These are phyloP conservation scores for Psittacula echo DNA, from an alignment of 2,797 vertebrate species.

Conservation along the genomic window DNA sequence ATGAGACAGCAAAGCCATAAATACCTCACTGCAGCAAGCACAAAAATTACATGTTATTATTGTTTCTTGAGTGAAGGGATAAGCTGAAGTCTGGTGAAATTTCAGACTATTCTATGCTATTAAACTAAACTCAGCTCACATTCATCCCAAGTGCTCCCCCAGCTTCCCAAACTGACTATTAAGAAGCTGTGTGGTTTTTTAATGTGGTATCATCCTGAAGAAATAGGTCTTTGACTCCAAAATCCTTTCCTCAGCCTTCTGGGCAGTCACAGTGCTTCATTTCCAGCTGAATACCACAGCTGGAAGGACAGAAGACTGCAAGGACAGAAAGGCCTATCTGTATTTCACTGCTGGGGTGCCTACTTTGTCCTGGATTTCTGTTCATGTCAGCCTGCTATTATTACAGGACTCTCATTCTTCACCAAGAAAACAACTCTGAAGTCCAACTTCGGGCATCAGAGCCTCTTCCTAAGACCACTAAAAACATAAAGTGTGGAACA, in stretches of 20 bases:
- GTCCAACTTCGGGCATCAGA: neutral
- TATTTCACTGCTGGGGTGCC: neutral
- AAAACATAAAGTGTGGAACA: neutral
- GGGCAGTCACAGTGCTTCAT: neutral
- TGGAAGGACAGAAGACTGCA: neutral
- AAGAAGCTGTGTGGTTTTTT: neutral
- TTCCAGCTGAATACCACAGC: neutral
- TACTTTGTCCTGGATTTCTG: neutral
- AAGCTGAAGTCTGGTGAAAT: neutral
- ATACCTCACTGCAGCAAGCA: neutral
- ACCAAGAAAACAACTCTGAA: neutral
- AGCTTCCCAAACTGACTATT: neutral
- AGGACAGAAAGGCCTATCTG: neutral
- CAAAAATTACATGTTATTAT: neutral
- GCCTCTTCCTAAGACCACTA: neutral
- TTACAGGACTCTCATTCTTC: neutral
- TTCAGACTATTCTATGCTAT: neutral
- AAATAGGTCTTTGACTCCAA: neutral
- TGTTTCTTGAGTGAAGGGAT: neutral
- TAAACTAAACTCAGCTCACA: neutral
- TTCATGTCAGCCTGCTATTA: neutral
- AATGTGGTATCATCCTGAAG: neutral
- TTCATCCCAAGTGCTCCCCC: neutral
- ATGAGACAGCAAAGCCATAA: slow-evolving; percentile 12
- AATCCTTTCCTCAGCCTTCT: neutral